Evolutionary conservation across 2,113 vertebrate genomes (phyloP).

Genomic region (Onychostoma macrolepis): DNA sequence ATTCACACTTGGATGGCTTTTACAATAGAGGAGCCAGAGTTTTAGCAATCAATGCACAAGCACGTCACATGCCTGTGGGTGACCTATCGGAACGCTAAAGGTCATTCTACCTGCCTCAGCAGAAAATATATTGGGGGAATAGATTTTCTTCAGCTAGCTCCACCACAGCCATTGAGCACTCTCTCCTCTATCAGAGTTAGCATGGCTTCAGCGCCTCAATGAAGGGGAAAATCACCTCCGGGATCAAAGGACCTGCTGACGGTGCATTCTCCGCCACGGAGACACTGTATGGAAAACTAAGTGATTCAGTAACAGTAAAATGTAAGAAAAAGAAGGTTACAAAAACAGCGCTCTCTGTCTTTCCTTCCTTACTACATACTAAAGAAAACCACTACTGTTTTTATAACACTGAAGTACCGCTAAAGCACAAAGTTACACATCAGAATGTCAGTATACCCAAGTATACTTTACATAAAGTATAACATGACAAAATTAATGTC

Average conservation of each 20-base stretch:
- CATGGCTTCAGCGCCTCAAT: conserved; percentile 60
- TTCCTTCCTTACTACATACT: conserved; percentile 2
- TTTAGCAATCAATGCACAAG: conserved; percentile 65
- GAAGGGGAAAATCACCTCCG: conserved; percentile 64
- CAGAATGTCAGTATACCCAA: too few relatives aligned
- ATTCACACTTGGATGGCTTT: conserved; percentile 69
- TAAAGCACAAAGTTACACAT: too few relatives aligned
- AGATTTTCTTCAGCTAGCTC: conserved; percentile 74
- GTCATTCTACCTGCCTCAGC: conserved; percentile 75
- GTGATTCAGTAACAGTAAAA: conserved; percentile 67
- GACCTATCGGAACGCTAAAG: conserved; percentile 77
- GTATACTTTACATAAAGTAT: background rate
- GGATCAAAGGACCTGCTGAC: conserved; percentile 75
- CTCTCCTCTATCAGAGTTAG: conserved; percentile 60
- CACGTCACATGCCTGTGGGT: conserved; percentile 63
- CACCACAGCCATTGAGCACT: conserved; percentile 68
- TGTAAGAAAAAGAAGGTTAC: background rate
- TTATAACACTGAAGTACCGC: too few relatives aligned
- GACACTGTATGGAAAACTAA: conserved; percentile 59
- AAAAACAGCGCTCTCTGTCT: conserved; percentile 2
- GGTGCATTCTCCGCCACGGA: conserved; percentile 58
- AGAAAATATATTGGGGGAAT: conserved; percentile 72
- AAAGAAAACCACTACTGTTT: background rate
- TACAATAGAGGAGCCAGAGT: conserved; percentile 66
- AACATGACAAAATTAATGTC: background rate